Evolutionary conservation across 2,113 vertebrate species (phyloP), one percentile per base, ranked within the genome.

Genomic region (Microcebus murinus): DNA sequence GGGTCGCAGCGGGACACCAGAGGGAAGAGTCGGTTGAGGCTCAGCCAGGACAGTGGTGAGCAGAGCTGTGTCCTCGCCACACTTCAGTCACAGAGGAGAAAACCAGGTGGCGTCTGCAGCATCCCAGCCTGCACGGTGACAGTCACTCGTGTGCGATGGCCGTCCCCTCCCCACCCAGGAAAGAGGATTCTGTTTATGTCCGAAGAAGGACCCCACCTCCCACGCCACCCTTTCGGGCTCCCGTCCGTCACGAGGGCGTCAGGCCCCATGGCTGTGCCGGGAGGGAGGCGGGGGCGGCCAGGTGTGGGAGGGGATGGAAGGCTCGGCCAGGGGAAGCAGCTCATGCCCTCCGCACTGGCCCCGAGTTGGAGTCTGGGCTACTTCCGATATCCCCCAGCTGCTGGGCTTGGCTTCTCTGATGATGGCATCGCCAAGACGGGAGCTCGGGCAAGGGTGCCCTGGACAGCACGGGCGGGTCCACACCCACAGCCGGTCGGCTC

Each of bases 391-490:
- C 17, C 57, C 39, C 65, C 12, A 55, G 20, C 27, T 31, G 52
- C 91, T 14, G 11, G 11, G 12, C 25, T 39, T 34, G 2, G 81
- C 73, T 67, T 74, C 73, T 63, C 25, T 13, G 67, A 27, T 3
- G 73, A 50, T 20, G 8, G 23, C 34, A 0, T 36, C 13, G 15
- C 8, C 36, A 8, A 68, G 48, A 29, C 45, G 2, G 29, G 45
- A 17, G 23, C 14, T 1, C 0, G 0, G 73, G 81, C 9, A 34
- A 21, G 0, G 6, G 27, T 20, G 50, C 10, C 6, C 1, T 0
- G 29, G 45, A 27, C 14, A 0, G 63, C 10, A 0, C 17, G 29
- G 4, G 0, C 12, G 59, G 84, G 31, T 48, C 13, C 5, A 3
- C 48, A 17, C 0, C 0, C 1, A 23, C 29, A 29, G 15, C 3